phyloP scores from a whole-genome alignment of 2,797 vertebrate species.

The Tapera naevia region DNA sequence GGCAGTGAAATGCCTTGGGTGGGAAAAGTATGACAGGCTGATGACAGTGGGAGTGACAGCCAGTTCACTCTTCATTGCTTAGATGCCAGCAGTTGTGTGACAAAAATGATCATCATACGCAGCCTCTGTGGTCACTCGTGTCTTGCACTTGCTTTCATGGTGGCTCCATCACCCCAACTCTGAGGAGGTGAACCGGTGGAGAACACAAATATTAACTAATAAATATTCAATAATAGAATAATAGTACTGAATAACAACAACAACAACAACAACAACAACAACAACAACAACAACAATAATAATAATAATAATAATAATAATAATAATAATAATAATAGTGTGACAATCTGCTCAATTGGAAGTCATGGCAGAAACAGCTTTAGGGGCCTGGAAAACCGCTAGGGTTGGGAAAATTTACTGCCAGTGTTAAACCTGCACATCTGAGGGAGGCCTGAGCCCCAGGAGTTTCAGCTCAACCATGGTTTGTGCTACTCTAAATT shows the following conservation, averaged over 20 bases:
- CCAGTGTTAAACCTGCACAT: not conserved
- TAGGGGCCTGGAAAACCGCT: not conserved
- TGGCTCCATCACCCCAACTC: not conserved
- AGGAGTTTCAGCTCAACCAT: not conserved
- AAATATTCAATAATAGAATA: not conserved
- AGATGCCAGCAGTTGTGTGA: not conserved
- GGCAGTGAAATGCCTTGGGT: not conserved
- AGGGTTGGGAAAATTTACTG: not conserved
- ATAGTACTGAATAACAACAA: too few relatives aligned
- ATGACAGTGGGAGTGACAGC: not conserved
- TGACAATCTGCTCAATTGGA: not conserved
- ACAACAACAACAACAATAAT: too few relatives aligned
- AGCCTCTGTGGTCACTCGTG: fast-evolving
- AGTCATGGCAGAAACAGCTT: not conserved
- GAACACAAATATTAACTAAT: not conserved
- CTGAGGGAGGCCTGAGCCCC: not conserved
- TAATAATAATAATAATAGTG: not conserved
- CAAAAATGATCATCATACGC: not conserved
- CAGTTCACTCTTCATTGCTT: not conserved
- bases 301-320: too few relatives aligned
- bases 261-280: too few relatives aligned
- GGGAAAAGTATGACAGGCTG: not conserved
- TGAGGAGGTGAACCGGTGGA: not conserved
- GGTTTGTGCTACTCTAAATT: not conserved
- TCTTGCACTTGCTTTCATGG: not conserved